Evolutionary conservation across 2,797 vertebrate species (phyloP).

Genomic region (Poecilia gillii): DNA sequence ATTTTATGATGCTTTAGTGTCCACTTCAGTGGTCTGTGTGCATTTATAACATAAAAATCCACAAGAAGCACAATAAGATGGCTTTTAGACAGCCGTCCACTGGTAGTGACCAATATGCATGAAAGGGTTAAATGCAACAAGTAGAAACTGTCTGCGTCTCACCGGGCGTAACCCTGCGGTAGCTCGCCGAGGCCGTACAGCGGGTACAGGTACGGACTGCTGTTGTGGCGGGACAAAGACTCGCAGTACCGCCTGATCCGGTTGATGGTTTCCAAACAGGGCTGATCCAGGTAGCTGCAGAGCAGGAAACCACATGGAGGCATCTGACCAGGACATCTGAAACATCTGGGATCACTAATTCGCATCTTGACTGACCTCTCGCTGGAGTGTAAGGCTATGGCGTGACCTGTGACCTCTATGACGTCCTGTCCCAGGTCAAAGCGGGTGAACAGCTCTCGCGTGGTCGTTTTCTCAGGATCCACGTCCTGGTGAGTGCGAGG

Average conservation of each 20-base stretch:
- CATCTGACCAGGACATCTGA: neutral
- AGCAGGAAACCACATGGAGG: slow-evolving; percentile 31
- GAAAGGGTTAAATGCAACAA: neutral
- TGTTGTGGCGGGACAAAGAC: slow-evolving; percentile 72
- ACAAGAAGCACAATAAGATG: too few relatives aligned
- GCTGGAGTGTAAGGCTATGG: slow-evolving; percentile 77
- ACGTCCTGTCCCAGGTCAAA: slow-evolving; percentile 82
- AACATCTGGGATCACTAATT: neutral
- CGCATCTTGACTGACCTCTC: slow-evolving; percentile 73
- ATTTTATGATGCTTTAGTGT: too few relatives aligned
- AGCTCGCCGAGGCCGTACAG: slow-evolving; percentile 82
- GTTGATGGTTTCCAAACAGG: slow-evolving; percentile 76
- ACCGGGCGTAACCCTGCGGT: slow-evolving; percentile 83
- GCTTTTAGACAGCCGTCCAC: too few relatives aligned
- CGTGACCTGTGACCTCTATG: slow-evolving; percentile 80
- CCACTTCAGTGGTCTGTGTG: too few relatives aligned
- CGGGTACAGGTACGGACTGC: slow-evolving; percentile 82
- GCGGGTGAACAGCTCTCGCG: slow-evolving; percentile 78
- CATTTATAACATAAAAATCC: too few relatives aligned
- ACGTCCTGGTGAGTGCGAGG: slow-evolving; percentile 78
- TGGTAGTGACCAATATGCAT: too few relatives aligned
- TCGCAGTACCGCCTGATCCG: slow-evolving; percentile 78
- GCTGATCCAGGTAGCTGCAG: slow-evolving; percentile 80
- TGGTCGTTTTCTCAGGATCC: slow-evolving; percentile 73
- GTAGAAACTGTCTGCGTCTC: neutral